phyloP scores from a whole-genome alignment of 2,113 vertebrate species.

The Phalacrocorax brasilianus region DNA sequence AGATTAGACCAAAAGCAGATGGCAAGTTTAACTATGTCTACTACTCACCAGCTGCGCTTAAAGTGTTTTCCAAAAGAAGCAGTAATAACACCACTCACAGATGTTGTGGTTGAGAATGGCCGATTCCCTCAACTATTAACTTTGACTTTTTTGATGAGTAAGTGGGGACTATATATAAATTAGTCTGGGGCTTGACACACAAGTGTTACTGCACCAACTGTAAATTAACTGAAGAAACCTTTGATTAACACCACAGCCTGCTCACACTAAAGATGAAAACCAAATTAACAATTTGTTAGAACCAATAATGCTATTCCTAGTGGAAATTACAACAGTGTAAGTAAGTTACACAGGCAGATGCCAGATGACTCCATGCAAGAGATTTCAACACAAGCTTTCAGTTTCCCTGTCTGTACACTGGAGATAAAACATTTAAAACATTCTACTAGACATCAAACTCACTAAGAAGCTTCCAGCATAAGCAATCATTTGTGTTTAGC shows the following conservation, averaged over 20 bases:
- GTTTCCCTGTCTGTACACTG: not conserved
- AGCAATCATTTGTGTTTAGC: not conserved
- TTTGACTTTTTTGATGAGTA: slow-evolving; percentile 1
- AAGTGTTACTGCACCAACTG: slow-evolving; percentile 1
- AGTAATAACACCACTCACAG: not conserved
- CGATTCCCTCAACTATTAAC: slow-evolving; percentile 19
- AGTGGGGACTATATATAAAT: not conserved
- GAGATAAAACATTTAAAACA: not conserved
- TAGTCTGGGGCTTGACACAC: not conserved
- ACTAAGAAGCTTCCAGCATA: not conserved
- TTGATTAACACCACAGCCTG: slow-evolving; percentile 33
- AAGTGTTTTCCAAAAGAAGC: not conserved
- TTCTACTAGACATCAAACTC: not conserved
- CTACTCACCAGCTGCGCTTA: not conserved
- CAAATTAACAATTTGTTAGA: slow-evolving; percentile 25
- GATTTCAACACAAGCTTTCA: not conserved
- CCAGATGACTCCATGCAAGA: not conserved
- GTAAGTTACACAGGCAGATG: not conserved
- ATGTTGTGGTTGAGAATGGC: not conserved
- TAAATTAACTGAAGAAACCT: slow-evolving; percentile 42
- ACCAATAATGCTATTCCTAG: slow-evolving; percentile 15
- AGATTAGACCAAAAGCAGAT: slow-evolving; percentile 30
- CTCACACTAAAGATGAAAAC: slow-evolving; percentile 12
- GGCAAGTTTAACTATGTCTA: slow-evolving; percentile 5
- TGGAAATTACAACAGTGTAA: slow-evolving; percentile 8